These are phyloP conservation scores for Dendroctonus valens DNA, from an alignment of 1,140 invertebrate species.

Conservation along the genomic window DNA sequence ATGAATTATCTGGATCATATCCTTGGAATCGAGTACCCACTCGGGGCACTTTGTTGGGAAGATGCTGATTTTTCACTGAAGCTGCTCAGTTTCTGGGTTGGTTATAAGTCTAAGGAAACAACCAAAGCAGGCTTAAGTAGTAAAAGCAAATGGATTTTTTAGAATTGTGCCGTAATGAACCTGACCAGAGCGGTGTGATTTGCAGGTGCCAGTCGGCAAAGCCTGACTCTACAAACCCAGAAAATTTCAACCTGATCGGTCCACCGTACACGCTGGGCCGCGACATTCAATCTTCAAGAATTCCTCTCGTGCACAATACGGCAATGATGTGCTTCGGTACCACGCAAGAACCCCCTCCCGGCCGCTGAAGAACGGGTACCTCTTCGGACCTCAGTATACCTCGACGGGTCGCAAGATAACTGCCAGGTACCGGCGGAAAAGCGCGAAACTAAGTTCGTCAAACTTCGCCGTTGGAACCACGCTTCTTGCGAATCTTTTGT, in stretches of 20 bases:
- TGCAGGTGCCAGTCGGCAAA: neutral
- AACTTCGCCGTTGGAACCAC: neutral
- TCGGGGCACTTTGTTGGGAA: too few relatives aligned
- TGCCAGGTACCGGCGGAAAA: constrained; percentile 8
- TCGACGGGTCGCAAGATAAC: constrained; percentile 19
- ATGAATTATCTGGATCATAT: too few relatives aligned
- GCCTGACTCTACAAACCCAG: neutral
- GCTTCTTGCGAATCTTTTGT: neutral
- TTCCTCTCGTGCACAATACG: neutral
- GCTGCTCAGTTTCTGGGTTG: too few relatives aligned
- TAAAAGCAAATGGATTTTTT: too few relatives aligned
- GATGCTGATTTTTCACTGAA: too few relatives aligned
- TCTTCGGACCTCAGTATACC: constrained; percentile 16
- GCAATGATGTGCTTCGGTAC: constrained; percentile 3
- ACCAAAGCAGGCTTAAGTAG: too few relatives aligned
- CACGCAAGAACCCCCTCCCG: constrained; percentile 29
- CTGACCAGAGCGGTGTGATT: too few relatives aligned
- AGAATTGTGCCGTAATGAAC: too few relatives aligned
- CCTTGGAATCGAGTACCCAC: too few relatives aligned
- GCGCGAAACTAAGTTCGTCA: neutral
- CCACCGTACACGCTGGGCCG: neutral
- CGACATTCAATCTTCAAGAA: too few relatives aligned
- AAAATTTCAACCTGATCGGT: neutral
- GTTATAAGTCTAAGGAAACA: too few relatives aligned
- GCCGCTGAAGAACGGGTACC: constrained; percentile 28